phyloP scores from a whole-genome alignment of 2,113 vertebrate genomes.

The Recurvirostra avosetta region DNA sequence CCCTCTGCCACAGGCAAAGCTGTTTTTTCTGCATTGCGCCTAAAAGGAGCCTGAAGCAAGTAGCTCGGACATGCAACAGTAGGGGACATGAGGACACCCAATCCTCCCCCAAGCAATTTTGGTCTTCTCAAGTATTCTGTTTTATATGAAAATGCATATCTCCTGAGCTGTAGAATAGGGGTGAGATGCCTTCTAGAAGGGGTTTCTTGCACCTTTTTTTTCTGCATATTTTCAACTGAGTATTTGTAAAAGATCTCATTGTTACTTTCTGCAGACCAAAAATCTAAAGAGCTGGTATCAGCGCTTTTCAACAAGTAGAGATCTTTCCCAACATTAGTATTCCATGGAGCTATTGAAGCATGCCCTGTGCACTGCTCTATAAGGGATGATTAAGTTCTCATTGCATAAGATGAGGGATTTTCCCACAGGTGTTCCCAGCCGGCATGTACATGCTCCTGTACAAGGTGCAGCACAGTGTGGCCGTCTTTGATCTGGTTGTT shows the following conservation, averaged over 20 bases:
- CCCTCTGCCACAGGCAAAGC: neutral
- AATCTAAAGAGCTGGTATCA: neutral
- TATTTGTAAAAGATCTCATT: neutral
- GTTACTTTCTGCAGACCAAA: neutral
- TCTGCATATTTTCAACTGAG: neutral
- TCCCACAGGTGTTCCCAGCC: neutral
- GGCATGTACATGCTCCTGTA: neutral
- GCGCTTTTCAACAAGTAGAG: neutral
- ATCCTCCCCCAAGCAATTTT: neutral
- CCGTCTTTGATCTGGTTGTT: neutral
- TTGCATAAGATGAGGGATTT: neutral
- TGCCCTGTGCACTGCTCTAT: neutral
- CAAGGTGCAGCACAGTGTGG: neutral
- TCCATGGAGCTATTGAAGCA: neutral
- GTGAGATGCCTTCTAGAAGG: neutral
- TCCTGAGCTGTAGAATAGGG: neutral
- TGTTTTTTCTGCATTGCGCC: neutral
- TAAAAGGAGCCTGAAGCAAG: neutral
- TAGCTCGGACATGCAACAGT: fast-evolving
- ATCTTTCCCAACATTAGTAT: neutral
- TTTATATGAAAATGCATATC: neutral
- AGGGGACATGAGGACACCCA: neutral
- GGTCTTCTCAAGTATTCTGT: neutral
- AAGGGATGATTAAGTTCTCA: neutral
- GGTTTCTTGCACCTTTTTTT: neutral